Evolutionary conservation across 2,888 invertebrate genomes (phyloP), one percentile per base, ranked within the genome.

Genomic region (Apomyelois bistriatella): DNA sequence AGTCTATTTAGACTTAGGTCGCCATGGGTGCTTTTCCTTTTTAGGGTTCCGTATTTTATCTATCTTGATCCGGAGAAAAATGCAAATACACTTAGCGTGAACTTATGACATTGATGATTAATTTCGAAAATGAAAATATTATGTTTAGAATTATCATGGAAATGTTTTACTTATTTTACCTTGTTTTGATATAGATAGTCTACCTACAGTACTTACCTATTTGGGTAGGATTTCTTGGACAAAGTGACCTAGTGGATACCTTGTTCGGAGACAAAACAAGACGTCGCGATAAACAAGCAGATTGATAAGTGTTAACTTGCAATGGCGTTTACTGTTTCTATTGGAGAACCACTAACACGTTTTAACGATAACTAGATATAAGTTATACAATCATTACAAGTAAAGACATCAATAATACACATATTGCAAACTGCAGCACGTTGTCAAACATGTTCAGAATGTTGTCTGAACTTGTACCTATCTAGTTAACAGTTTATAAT

Each of bases 321-420:
- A 17, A 17, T 32, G 36, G 9, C 32, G 46, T 46, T 46, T 46
- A 30, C 46, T 35, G 35, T 53, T 56, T 47, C n/a, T 54, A 56
- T 43, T 43, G 12, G n/a, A 13, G 17, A 41, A 17, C 17, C 41
- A 17, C 41, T 41, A n/a, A 41, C 17, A 32, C 32, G 10, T 6
- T 7, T 32, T 6, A 32, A 32, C 32, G 32, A 32, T 32, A 32
- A 9, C 32, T 10, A n/a, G n/a, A n/a, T n/a, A n/a, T n/a, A n/a
- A n/a, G n/a, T n/a, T n/a, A n/a, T n/a, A 32, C 32, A 32, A 32
- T 32, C 32, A 10, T 32, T 32, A 7, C 7, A 7, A 32, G 32
- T 32, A 32, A 22, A 22, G 22, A 22, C 22, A 52, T 37, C 40
- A 15, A 40, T 40, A 40, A 40, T 40, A 16, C 16, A 15, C 1